These are phyloP conservation scores for Gymnoscopelus braueri DNA, from an alignment of 2,797 vertebrate genomes.

Conservation along the genomic window DNA sequence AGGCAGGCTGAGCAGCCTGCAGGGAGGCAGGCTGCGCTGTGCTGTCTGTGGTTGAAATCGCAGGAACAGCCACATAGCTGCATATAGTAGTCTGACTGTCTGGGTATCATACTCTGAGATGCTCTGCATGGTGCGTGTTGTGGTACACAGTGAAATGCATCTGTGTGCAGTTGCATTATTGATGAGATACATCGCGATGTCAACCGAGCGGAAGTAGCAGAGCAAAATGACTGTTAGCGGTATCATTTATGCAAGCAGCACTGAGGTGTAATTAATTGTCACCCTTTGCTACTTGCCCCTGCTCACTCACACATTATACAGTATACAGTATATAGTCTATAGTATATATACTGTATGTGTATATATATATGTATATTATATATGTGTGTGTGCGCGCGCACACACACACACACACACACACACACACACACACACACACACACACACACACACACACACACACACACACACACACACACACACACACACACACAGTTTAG, in stretches of 20 bases:
- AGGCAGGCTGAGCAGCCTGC: slow-evolving; percentile 1
- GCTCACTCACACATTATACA: slow-evolving; percentile 42
- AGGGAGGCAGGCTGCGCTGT: slow-evolving; percentile 10
- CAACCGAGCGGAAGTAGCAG: slow-evolving; percentile 74
- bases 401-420: no score
- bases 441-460: no score
- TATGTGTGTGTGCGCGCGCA: no score
- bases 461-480: no score
- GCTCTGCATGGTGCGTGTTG: slow-evolving; percentile 36
- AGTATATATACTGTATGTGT: no score
- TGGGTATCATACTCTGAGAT: slow-evolving; percentile 57
- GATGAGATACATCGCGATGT: slow-evolving; percentile 79
- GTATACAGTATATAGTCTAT: neutral
- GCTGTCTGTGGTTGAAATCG: slow-evolving; percentile 30
- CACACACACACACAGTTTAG: neutral
- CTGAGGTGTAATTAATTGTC: slow-evolving; percentile 70
- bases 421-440: no score
- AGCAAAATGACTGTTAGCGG: slow-evolving; percentile 76
- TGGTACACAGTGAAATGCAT: slow-evolving; percentile 72
- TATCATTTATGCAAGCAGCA: slow-evolving; percentile 65
- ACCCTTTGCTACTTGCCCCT: slow-evolving; percentile 55
- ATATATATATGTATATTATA: no score
- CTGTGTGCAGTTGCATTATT: slow-evolving; percentile 75
- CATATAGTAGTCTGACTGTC: slow-evolving; percentile 36
- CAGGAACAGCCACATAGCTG: slow-evolving; percentile 24